phyloP scores from a whole-genome alignment of 2,888 invertebrate species.

The Dioctria linearis region DNA sequence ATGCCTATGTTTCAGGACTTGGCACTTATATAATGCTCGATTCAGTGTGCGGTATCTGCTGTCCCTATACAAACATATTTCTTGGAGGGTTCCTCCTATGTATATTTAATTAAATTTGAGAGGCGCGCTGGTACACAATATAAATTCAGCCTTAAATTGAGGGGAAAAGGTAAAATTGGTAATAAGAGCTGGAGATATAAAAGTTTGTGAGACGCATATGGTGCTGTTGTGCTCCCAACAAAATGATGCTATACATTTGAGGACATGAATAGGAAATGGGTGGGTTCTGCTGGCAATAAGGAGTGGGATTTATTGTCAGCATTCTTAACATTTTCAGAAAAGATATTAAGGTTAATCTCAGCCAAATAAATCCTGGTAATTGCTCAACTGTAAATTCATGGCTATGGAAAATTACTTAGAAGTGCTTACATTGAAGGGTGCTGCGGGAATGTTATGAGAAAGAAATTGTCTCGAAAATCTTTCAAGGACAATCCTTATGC shows the following conservation, averaged over 20 bases:
- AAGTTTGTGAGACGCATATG: slow-evolving; percentile 45
- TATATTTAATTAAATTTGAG: slow-evolving; percentile 54
- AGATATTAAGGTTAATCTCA: no score
- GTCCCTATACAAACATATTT: slow-evolving; percentile 40
- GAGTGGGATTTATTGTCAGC: slow-evolving; percentile 16
- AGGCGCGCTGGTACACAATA: slow-evolving; percentile 36
- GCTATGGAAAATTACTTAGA: no score
- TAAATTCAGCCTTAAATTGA: slow-evolving; percentile 50
- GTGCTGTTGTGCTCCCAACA: not conserved
- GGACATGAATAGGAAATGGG: slow-evolving; percentile 11
- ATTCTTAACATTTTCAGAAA: not conserved
- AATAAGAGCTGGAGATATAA: slow-evolving; percentile 40
- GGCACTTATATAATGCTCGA: slow-evolving; percentile 33
- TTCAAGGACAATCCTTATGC: no score
- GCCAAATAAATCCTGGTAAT: no score
- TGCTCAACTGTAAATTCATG: no score
- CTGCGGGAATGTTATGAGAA: no score
- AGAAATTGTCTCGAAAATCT: no score
- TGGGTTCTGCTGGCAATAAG: not conserved
- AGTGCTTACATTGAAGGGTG: no score
- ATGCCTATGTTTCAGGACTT: slow-evolving; percentile 6
- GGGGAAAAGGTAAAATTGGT: slow-evolving; percentile 46
- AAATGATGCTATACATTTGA: slow-evolving; percentile 13
- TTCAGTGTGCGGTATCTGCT: slow-evolving; percentile 20
- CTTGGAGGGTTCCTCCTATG: slow-evolving; percentile 42